These are phyloP conservation scores for Pammene fasciana DNA, from an alignment of 2,888 invertebrate genomes.

Conservation along the genomic window DNA sequence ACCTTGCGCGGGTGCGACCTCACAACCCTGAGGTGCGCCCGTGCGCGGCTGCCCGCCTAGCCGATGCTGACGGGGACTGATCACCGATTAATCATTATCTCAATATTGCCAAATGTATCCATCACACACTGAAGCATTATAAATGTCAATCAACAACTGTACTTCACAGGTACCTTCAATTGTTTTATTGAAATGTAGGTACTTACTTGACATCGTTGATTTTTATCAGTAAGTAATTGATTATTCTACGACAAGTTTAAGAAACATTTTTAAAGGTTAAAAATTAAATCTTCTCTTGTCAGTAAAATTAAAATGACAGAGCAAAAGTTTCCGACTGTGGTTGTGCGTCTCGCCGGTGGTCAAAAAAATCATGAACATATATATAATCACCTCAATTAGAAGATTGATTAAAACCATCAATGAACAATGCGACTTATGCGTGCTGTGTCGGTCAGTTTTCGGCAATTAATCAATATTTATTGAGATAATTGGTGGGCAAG, in stretches of 20 bases:
- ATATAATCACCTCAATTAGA: constrained; percentile 10
- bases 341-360: neutral
- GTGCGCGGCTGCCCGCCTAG: constrained; percentile 37
- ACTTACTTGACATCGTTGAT: constrained; percentile 8
- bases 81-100: constrained; percentile 35
- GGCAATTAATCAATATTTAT: constrained; percentile 53
- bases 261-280: neutral
- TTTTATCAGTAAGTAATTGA: constrained; percentile 16
- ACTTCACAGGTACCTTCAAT: neutral
- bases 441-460: constrained; percentile 49
- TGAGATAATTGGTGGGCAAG: constrained; percentile 61
- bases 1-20: constrained; percentile 64
- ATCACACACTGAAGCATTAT: constrained; percentile 15
- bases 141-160: neutral
- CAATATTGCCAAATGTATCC: constrained; percentile 23
- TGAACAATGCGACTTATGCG: constrained; percentile 36
- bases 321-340: neutral
- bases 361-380: constrained; percentile 1
- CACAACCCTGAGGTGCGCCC: constrained; percentile 51
- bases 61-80: constrained; percentile 43
- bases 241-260: neutral
- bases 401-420: constrained; percentile 36
- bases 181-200: constrained; percentile 3
- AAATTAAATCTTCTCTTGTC: neutral
- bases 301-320: neutral